Evolutionary conservation across 2,888 invertebrate genomes (phyloP), one percentile per base, ranked within the genome.

Genomic region (Zele albiditarsus): DNA sequence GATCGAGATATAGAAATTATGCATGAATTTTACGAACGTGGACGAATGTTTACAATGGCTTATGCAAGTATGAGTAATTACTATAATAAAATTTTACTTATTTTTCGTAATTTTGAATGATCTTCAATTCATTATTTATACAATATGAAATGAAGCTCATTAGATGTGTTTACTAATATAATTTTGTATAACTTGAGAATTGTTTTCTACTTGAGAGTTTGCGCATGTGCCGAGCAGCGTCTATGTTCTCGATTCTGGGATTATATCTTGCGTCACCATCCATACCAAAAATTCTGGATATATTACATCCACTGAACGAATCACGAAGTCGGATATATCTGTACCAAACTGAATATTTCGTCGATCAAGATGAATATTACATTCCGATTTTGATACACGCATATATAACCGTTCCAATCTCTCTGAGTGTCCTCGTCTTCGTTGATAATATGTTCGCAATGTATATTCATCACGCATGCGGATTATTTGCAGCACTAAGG

Each of bases 401-500:
- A 14, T 78, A 76, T 12, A 14, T 78, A 14, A 76, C 76, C 23
- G 62, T 78, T 42, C 33, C 78, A 10, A 3, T 79, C 4, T 66
- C 76, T 25, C 53, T 79, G 23, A 27, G 62, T 38, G 57, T 63
- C 6, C 23, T 79, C 16, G 71, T 75, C 0, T 33, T 69, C 27
- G 73, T 76, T 23, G 79, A 77, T 16, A 49, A 68, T 10, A 77
- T 79, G 75, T 74, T 79, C 25, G 66, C 76, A 4, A 62, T 73
- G 10, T 78, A 76, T 25, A 75, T 79, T 23, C 74, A 78, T 75
- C 78, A 78, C 38, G 73, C 73, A 6, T 78, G 76, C 53, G 79
- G 76, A 25, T 74, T 79, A 68, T 77, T 76, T 28, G 66, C 75
- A n/a, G 71, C 78, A 20, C 28, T 79, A 14, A 78, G 77, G 79